phyloP scores from a whole-genome alignment of 2,888 invertebrate genomes.

The Lithophane ornitopus region DNA sequence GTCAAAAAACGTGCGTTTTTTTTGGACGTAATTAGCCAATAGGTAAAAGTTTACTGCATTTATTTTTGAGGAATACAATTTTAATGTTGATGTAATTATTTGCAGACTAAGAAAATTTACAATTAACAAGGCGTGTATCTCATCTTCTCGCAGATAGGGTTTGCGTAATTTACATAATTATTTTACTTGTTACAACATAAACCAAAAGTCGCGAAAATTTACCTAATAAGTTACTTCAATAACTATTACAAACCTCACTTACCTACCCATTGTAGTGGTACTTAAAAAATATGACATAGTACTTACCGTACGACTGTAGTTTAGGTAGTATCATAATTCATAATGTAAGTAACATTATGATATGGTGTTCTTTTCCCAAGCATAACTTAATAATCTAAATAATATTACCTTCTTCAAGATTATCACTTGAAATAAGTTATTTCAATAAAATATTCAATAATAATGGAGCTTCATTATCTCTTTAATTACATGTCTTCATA shows the following conservation, averaged over 20 bases:
- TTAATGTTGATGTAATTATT: not conserved
- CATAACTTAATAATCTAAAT: not conserved
- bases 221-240: not conserved
- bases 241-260: not conserved
- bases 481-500: slow-evolving; percentile 1
- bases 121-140: not conserved
- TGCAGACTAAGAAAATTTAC: too few relatives aligned
- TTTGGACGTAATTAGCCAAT: not conserved
- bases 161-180: not conserved
- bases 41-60: not conserved
- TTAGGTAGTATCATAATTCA: too few relatives aligned
- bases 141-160: too few relatives aligned
- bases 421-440: not conserved
- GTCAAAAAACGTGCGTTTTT: not conserved
- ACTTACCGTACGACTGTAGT: too few relatives aligned
- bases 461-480: not conserved
- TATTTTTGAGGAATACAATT: not conserved
- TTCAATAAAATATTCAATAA: not conserved
- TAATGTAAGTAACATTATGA: too few relatives aligned
- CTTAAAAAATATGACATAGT: not conserved
- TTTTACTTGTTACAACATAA: not conserved
- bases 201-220: not conserved
- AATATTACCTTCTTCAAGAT: not conserved
- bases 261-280: not conserved
- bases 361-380: not conserved